phyloP scores from a whole-genome alignment of 2,113 vertebrate species.

The Muntiacus muntjak region DNA sequence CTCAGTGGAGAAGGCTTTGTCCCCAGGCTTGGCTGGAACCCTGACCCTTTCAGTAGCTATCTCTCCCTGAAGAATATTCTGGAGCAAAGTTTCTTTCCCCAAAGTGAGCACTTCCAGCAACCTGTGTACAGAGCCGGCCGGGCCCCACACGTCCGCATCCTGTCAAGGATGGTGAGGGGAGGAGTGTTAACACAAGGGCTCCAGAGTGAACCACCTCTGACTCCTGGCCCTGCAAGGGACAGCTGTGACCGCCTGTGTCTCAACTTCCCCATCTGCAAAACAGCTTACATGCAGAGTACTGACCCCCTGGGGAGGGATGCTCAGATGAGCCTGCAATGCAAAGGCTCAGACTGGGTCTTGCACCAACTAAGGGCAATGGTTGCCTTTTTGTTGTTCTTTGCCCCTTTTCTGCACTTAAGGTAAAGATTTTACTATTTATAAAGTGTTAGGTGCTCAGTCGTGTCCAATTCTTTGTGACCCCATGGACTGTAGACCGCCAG shows the following conservation, averaged over 20 bases:
- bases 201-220: background rate
- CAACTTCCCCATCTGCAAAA: background rate
- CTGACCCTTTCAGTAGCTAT: background rate
- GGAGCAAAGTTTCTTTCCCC: background rate
- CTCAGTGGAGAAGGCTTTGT: background rate
- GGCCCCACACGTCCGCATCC: background rate
- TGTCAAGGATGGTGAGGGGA: accelerated
- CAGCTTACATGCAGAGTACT: accelerated
- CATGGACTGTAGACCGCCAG: background rate
- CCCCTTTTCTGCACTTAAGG: background rate
- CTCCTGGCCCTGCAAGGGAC: background rate
- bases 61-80: background rate
- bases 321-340: accelerated
- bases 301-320: too few relatives aligned
- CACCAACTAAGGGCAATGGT: accelerated
- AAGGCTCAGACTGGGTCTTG: background rate
- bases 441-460: background rate
- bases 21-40: background rate
- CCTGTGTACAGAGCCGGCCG: accelerated
- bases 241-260: background rate
- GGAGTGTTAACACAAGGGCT: background rate
- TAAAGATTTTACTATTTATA: background rate
- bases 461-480: background rate
- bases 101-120: background rate
- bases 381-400: accelerated